phyloP scores from a whole-genome alignment of 2,113 vertebrate genomes.

The Heloderma charlesbogerti region DNA sequence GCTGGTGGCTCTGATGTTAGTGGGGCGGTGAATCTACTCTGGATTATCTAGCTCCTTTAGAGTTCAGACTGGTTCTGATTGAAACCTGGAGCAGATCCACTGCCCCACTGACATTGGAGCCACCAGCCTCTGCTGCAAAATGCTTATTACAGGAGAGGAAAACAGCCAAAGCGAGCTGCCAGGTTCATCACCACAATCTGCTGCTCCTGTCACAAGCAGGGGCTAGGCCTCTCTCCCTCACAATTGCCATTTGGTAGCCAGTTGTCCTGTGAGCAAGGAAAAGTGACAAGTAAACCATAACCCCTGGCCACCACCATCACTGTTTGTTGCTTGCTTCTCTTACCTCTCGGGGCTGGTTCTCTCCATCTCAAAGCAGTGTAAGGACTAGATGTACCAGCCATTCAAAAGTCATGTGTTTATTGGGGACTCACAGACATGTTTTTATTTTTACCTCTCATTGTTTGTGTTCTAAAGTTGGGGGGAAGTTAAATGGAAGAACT shows the following conservation, averaged over 20 bases:
- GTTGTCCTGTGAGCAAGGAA: background rate
- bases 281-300: background rate
- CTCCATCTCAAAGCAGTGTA: background rate
- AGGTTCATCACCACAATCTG: background rate
- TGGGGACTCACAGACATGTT: background rate
- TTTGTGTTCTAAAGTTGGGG: background rate
- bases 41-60: too few relatives aligned
- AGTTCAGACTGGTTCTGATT: too few relatives aligned
- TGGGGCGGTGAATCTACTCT: too few relatives aligned
- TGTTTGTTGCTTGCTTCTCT: background rate
- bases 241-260: background rate
- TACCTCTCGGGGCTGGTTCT: background rate
- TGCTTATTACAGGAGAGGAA: background rate
- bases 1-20: too few relatives aligned
- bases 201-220: background rate
- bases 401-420: background rate
- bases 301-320: background rate
- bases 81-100: too few relatives aligned
- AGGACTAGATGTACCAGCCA: background rate
- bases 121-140: too few relatives aligned
- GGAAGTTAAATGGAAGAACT: background rate
- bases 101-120: too few relatives aligned
- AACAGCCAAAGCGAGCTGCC: background rate
- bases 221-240: background rate
- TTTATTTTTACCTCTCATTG: background rate